These are phyloP conservation scores for Amblyjoppa fuscipennis DNA, from an alignment of 2,888 invertebrate genomes.

Conservation along the genomic window DNA sequence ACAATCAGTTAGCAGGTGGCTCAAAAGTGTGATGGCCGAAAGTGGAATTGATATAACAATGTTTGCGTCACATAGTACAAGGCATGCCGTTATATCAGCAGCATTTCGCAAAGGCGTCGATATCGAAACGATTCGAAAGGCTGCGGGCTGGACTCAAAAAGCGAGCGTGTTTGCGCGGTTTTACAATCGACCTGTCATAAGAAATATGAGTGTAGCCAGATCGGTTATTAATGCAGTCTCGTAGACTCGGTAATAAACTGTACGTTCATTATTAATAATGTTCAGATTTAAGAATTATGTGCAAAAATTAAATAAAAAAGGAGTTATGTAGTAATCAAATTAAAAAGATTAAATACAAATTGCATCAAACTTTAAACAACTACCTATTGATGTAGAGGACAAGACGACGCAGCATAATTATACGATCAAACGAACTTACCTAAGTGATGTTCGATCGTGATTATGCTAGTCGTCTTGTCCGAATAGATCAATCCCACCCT, in stretches of 20 bases:
- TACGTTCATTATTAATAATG: not conserved
- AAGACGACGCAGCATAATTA: conserved; percentile 47
- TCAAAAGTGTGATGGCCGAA: conserved; percentile 48
- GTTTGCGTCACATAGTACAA: conserved; percentile 47
- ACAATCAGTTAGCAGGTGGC: conserved; percentile 44
- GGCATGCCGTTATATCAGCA: conserved; percentile 41
- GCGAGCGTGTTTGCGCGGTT: conserved; percentile 51
- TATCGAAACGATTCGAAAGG: conserved; percentile 22
- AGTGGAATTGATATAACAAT: conserved; percentile 41
- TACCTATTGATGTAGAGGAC: conserved; percentile 57
- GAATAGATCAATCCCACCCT: conserved; percentile 49
- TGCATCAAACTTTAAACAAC: conserved; percentile 56
- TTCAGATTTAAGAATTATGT: not conserved
- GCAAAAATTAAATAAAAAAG: conserved; percentile 10
- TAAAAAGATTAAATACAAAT: conserved; percentile 38
- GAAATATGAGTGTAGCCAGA: conserved; percentile 35
- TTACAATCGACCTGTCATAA: conserved; percentile 38
- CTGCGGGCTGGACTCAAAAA: conserved; percentile 45
- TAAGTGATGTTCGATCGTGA: conserved; percentile 36
- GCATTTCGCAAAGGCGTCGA: conserved; percentile 57
- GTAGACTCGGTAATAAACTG: not conserved
- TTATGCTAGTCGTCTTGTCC: conserved; percentile 50
- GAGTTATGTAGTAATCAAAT: not conserved
- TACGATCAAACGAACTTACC: no score
- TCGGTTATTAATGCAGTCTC: conserved; percentile 30